Evolutionary conservation across 2,113 vertebrate species (phyloP).

Genomic region (Pterocles gutturalis): DNA sequence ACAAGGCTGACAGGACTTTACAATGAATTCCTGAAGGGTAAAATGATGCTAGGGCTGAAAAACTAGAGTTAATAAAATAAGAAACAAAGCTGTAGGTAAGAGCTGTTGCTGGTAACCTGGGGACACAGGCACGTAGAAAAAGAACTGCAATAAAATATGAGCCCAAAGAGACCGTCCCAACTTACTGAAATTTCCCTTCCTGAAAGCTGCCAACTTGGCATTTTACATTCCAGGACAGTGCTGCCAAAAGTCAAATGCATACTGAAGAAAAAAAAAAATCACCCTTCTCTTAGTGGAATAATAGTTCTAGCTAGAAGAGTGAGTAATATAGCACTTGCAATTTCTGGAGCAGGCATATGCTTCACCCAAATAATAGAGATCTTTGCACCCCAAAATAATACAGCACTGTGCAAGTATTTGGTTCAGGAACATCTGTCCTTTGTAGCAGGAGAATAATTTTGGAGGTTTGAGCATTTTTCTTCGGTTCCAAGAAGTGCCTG

Average conservation of each 20-base stretch:
- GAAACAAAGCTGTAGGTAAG: constrained; percentile 34
- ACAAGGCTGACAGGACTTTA: not conserved
- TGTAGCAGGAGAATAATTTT: not conserved
- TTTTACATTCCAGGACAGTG: not conserved
- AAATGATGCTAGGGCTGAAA: not conserved
- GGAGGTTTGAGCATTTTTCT: not conserved
- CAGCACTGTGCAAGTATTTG: not conserved
- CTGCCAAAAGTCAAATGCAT: constrained; percentile 48
- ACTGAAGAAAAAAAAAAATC: not conserved
- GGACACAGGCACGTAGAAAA: constrained; percentile 12
- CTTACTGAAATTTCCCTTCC: constrained; percentile 47
- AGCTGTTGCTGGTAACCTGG: not conserved
- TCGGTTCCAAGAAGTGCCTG: not conserved
- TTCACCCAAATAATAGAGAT: not conserved
- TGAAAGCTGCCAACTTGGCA: constrained; percentile 49
- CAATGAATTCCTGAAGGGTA: not conserved
- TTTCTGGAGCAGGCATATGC: not conserved
- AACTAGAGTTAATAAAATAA: not conserved
- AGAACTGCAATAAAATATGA: constrained; percentile 52
- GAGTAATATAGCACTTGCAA: not conserved
- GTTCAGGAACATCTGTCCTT: not conserved
- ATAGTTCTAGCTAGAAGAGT: not conserved
- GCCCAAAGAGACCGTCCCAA: constrained; percentile 29
- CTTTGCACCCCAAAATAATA: not conserved
- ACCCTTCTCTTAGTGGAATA: not conserved